Base-by-base conservation (phyloP, 2,797 vertebrate species). In the Gallinago stenura region DNA sequence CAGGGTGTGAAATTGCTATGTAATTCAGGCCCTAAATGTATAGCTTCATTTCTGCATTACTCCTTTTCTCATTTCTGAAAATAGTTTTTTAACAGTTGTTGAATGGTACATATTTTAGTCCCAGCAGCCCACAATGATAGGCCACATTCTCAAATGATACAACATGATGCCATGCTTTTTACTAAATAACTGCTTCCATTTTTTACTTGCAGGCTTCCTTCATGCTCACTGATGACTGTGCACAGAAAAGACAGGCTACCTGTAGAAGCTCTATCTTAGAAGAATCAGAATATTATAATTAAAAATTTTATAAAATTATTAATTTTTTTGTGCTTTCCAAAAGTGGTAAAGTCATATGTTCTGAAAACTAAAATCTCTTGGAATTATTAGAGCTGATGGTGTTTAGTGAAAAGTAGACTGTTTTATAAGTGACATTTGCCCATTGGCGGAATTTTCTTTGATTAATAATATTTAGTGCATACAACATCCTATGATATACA, bases 131-230 rank as follows among this genome's bases (percentile, higher is more conserved):
- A 97, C 85, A 96, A 83, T 95, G 90, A 95, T 77, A 97, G 97
- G 84, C 89, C 96, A 66, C 62, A 54, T 87, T 96, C 78, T 94
- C 57, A 96, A 96, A 96, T 93, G 96, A 97, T 97, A 97, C 98
- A 98, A 98, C 96, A 98, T 90, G 97, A 98, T 98, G 97, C 97
- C 95, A 97, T 57, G 79, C 78, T 97, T 73, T 96, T 84, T 90
- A 87, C 87, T 98, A 97, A 98, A 97, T 98, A 97, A 97, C 96
- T 97, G 71, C 89, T 98, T 97, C 96, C 93, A 97, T 97, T 97
- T 97, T 95, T 97, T 93, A 92, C 95, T 93, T 93, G 43, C 70
- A 87, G 73, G 81, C 78, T 92, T 62, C 69, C 97, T 96, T 93
- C 76, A 13, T 83, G 54, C 83, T 96, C 84, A 92, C 69, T 95